These are phyloP conservation scores for Centropristis striata DNA, from an alignment of 2,113 vertebrate species.

Conservation along the genomic window DNA sequence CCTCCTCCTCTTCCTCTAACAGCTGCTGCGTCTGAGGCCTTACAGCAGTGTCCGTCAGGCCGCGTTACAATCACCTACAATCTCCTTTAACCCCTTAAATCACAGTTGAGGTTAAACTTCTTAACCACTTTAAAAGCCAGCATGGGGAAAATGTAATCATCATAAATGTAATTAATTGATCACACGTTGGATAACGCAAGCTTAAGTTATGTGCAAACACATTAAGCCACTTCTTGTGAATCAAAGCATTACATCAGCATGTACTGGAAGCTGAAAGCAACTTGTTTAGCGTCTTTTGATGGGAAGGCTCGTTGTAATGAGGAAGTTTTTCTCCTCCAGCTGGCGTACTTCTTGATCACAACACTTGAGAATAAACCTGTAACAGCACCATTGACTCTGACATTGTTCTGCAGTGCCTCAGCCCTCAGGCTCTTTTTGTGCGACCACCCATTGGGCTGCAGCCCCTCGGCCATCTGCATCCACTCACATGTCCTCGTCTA, in stretches of 20 bases:
- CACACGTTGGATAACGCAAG: background rate
- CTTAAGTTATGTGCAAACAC: background rate
- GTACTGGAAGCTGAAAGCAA: background rate
- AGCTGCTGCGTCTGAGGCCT: constrained; percentile 68
- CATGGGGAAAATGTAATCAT: constrained; percentile 4
- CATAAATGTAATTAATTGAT: constrained; percentile 29
- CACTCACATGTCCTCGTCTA: background rate
- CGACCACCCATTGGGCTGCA: background rate
- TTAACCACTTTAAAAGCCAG: constrained; percentile 33
- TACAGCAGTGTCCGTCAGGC: constrained; percentile 25
- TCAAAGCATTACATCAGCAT: background rate
- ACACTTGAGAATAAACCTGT: background rate
- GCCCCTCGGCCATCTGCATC: constrained; percentile 33
- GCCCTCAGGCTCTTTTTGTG: background rate
- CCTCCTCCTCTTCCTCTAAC: constrained; percentile 4
- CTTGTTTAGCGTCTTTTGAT: background rate
- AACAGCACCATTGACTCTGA: background rate
- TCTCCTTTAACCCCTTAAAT: constrained; percentile 51
- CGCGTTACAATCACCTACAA: constrained; percentile 35
- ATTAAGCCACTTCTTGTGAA: background rate
- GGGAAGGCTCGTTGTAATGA: background rate
- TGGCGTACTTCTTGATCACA: background rate
- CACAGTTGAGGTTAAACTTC: constrained; percentile 57
- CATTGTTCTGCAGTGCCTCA: background rate
- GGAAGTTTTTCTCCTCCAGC: background rate